Base-by-base conservation (phyloP, 2,888 invertebrate species). In the Callyntrura guangdongensis region DNA sequence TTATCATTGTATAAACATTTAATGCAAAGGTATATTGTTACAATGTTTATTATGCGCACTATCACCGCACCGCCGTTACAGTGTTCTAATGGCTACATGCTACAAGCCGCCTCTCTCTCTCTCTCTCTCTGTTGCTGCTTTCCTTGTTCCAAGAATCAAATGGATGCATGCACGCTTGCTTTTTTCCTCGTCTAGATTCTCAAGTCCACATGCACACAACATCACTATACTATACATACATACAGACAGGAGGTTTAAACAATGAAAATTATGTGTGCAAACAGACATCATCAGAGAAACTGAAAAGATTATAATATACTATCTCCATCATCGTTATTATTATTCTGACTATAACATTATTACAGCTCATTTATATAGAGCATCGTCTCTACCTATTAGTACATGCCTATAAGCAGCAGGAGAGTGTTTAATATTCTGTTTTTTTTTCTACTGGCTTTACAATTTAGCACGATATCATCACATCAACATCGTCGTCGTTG, bases 191-290 rank as follows among this genome's bases (percentile, higher is more conserved):
- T 45, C 27, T 6, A 17, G 17, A 36, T 9, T 5, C 5, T n/a
- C 36, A 0, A 36, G 36, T 2, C 72, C 20, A 9, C 36, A 27
- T 4, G 9, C 3, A 64, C 5, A 64, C 61, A 12, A 67, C 64
- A 64, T 0, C 9, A 22, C 22, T 22, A 6, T 5, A 2, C 17
- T 64, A 64, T 25, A 64, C 56, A n/a, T n/a, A 36, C 1, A 64
- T 3, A 22, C 64, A 47, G 47, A 47, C 36, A 49, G 22, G 11
- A 17, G 20, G 72, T 20, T 74, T 74, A 47, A 74, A 74, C 72
- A 47, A 47, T 74, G 72, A 45, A 74, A 69, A 36, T 69, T 69
- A 36, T 69, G 69, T 69, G 69, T 69, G 69, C 47, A 74, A 74
- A 74, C 72, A 69, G 69, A 69, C 69, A 69, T 69, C 36, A 45